Percentiles rank a stretch among this genome's conserved stretches.
These are phyloP conservation scores for Danio albolineatus DNA, from an alignment of 2,797 vertebrate species.

Conservation along the genomic window DNA sequence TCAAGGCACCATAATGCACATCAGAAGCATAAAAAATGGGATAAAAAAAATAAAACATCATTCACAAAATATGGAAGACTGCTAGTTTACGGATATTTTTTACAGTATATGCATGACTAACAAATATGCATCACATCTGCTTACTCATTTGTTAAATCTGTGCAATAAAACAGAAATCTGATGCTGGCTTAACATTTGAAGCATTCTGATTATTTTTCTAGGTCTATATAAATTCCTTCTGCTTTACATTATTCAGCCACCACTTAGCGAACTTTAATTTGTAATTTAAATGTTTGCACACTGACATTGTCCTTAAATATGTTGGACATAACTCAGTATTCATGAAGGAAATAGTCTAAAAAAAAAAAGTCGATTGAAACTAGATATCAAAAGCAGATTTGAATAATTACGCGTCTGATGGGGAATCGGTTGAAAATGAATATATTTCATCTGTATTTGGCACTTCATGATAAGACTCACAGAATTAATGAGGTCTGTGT, in stretches of 20 bases:
- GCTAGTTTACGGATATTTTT: no score
- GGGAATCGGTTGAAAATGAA: neutral
- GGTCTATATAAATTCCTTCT: neutral
- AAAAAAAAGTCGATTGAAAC: neutral
- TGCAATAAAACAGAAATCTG: no score
- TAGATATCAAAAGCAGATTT: conserved; percentile 7
- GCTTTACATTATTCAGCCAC: neutral
- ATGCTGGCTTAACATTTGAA: no score
- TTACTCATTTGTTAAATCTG: no score
- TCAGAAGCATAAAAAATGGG: no score
- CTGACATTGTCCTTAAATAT: neutral
- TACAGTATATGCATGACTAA: no score
- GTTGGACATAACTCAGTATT: neutral
- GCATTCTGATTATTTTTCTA: no score
- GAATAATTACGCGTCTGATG: neutral
- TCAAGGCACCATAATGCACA: no score
- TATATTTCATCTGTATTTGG: conserved; percentile 32
- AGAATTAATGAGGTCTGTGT: conserved; percentile 50
- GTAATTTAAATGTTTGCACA: neutral
- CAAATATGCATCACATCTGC: no score
- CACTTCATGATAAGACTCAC: conserved; percentile 29
- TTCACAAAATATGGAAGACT: no score
- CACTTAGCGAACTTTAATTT: neutral
- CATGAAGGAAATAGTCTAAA: neutral
- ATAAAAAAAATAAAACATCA: no score